Evolutionary conservation across 2,888 invertebrate species (phyloP), one percentile per base, ranked within the genome.

Genomic region (Pseudococcus jackbeardsleyi): DNA sequence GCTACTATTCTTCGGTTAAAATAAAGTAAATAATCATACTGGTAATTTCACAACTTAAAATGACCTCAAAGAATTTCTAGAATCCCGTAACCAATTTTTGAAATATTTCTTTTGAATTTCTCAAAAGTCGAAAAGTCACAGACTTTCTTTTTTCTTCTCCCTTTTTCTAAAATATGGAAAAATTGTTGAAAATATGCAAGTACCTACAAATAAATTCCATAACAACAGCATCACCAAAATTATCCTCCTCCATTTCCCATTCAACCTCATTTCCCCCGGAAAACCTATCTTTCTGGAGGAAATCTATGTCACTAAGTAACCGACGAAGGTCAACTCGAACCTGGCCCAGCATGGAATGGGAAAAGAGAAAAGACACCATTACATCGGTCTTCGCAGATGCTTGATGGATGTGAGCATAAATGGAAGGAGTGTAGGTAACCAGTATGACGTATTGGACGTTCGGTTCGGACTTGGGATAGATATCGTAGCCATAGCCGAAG

Each of bases 401-500:
- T 72, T 72, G 72, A 72, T 72, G 72, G 72, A 72, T 33, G 72
- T 33, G 33, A 72, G 33, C 72, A 33, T 72, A 72, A 72, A 72
- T 15, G n/a, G 33, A 33, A 72, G 72, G 72, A 72, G 72, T 72
- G 72, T 72, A 72, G 64, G 19, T 59, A 64, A 64, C 64, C 22
- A 22, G 64, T 64, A 19, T 64, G 64, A 72, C 72, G 33, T 72
- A 42, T 5, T 72, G 33, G 33, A 72, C 72, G 72, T 33, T 72
- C 33, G 72, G 72, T 33, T 72, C 33, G 72, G 17, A 33, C 33
- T 33, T 84, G 79, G 42, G 42, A 42, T 42, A 42, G 46, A 39
- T 39, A 46, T 59, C 33, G 59, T 33, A 46, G 50, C 84, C 84
- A 54, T 85, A 46, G 50, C 84, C 84, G 84, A 50, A 59, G 84